A percentile compares a stretch with the other conserved stretches of the same genome.
phyloP scores from a whole-genome alignment of 2,888 invertebrate species.

The Diogma glabrata region DNA sequence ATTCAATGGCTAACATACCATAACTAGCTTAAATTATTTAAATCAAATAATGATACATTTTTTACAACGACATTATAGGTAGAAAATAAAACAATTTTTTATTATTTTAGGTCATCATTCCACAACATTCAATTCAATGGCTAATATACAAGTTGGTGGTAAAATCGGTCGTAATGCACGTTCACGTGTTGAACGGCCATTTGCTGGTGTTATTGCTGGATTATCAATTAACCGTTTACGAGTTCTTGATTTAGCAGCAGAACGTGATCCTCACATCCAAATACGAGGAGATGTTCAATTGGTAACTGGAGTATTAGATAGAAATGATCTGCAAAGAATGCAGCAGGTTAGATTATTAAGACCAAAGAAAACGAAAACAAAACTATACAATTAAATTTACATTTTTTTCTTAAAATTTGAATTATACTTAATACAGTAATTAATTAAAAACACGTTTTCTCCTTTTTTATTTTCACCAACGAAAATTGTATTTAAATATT shows the following conservation, averaged over 20 bases:
- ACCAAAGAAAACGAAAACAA: too few relatives aligned
- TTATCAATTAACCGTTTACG: constrained; percentile 77
- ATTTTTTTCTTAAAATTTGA: too few relatives aligned
- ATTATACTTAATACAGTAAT: too few relatives aligned
- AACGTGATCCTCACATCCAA: constrained; percentile 65
- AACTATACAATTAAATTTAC: too few relatives aligned
- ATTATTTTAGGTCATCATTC: constrained; percentile 59
- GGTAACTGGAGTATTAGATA: constrained; percentile 61
- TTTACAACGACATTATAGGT: too few relatives aligned
- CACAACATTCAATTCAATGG: constrained; percentile 84
- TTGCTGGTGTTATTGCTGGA: constrained; percentile 81
- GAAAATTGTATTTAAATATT: too few relatives aligned
- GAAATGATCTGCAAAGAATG: constrained; percentile 72
- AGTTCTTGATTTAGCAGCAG: constrained; percentile 74
- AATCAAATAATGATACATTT: too few relatives aligned
- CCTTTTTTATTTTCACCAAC: too few relatives aligned
- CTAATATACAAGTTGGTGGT: constrained; percentile 80
- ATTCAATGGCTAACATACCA: too few relatives aligned
- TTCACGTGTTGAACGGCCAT: constrained; percentile 61
- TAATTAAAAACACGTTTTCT: too few relatives aligned
- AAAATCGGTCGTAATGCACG: constrained; percentile 45
- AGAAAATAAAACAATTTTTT: constrained; percentile 2
- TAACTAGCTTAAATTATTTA: too few relatives aligned
- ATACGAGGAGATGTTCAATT: constrained; percentile 75
- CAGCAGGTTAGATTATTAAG: constrained; percentile 59